Base-by-base conservation (phyloP, 2,797 vertebrate species). In the Lemur catta region DNA sequence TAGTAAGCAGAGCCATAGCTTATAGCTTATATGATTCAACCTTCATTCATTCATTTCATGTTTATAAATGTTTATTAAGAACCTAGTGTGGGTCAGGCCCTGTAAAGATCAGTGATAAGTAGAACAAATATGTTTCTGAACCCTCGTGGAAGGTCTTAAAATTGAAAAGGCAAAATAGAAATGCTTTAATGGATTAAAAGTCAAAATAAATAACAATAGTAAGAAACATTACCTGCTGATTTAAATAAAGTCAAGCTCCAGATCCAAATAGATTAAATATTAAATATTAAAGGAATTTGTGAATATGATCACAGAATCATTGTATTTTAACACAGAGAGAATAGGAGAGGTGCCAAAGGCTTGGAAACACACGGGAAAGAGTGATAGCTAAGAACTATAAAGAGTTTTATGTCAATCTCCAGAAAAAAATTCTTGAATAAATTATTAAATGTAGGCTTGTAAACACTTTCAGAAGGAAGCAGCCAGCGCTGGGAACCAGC, bases 121-220 rank as follows among this genome's bases (percentile, higher is more conserved):
- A 72, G 57, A 89, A 28, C 57, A 93, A 15, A 2, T 41, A 33
- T 6, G 14, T 65, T 71, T 81, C 12, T 9, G 41, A 87, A 72
- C 22, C 50, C 18, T 69, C 4, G 3, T 3, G 2, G 26, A 61
- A 33, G 30, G 7, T 28, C 69, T 82, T 67, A 82, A 59, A 65
- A 78, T n/a, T 55, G 46, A 82, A 93, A 97, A 81, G 20, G 8
- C 33, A 93, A 95, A 95, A 72, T 57, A 79, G 84, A 94, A 85
- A 69, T 85, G 35, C 43, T 69, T 59, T 35, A 35, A 57, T 38
- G 35, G 35, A 91, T 63, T 55, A 79, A 88, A 93, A 67, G 28
- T 69, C 89, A 93, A 84, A 79, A 84, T 69, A 57, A 79, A 41
- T 88, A 74, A 52, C 63, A 28, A 59, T 5, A 20, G 33, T 89